Evolutionary conservation across 1,140 invertebrate species (phyloP), one percentile per base, ranked within the genome.

Genomic region (Wasmannia auropunctata): DNA sequence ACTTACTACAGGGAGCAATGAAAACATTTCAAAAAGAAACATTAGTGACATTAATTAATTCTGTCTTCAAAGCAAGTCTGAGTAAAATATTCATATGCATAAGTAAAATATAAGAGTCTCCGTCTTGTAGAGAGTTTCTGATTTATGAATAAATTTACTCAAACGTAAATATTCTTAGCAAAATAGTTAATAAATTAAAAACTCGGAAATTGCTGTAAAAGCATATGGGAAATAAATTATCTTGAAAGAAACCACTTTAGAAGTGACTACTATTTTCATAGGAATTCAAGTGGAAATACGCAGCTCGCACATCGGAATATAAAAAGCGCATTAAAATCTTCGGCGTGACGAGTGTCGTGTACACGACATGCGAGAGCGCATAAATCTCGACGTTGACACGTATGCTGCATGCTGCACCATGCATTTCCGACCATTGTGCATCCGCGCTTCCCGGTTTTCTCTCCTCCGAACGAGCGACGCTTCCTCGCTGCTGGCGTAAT

Each of bases 401-500:
- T 31, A 54, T 40, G 16, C 43, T n/a, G n/a, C n/a, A n/a, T n/a
- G 49, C 22, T n/a, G 25, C 22, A n/a, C 31, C 62, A 22, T 11
- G 62, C 46, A 80, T 69, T 80, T 80, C 77, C 77, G 40, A 51
- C 22, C 25, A 77, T 69, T 80, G 77, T 69, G 43, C 22, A 69
- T 34, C 31, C 62, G 80, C 37, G 8, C 65, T 74, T 60, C 22
- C 51, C 5, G 37, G 51, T 37, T 69, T 75, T 87, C 54, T 87
- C 34, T 75, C 28, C 28, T 34, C 22, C 11, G 62, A 25, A 40
- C 72, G 43, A 77, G 31, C 56, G 56, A 16, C 70, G 25, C 40
- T 65, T 76, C 37, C 65, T 43, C 31, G 62, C 51, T n/a, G n/a
- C n/a, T n/a, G 14, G 54, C 85, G 85, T 89, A 90, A 90, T 90